Conservation (phyloP, 1,140 invertebrate species). For the Telenomus remus region DNA sequence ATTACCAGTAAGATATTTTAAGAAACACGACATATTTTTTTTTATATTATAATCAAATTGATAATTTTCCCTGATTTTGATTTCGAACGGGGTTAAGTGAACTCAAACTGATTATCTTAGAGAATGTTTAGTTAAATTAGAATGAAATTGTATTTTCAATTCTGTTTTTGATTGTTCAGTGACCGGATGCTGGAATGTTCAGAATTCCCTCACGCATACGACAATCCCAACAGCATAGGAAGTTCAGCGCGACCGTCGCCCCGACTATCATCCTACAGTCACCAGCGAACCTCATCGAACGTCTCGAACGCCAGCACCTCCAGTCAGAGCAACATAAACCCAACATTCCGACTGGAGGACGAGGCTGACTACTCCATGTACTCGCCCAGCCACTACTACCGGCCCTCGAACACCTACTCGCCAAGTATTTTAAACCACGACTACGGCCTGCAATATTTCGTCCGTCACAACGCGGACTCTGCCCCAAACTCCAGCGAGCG, state of each 20-base stretch:
- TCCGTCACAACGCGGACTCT: constrained; percentile 78
- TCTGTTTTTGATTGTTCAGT: too few species aligned
- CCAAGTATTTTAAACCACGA: constrained; percentile 64
- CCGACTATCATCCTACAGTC: constrained; percentile 74
- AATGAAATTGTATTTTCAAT: too few species aligned
- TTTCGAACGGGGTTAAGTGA: too few species aligned
- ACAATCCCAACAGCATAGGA: constrained; percentile 77
- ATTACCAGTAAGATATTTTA: constrained; percentile 72
- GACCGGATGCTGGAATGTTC: constrained; percentile 71
- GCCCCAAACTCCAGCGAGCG: too few species aligned
- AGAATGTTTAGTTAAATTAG: too few species aligned
- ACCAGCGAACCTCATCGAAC: constrained; percentile 83
- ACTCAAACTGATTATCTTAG: too few species aligned
- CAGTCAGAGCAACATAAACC: constrained; percentile 77
- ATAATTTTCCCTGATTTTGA: too few species aligned
- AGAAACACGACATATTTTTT: too few species aligned
- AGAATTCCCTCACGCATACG: constrained; percentile 77
- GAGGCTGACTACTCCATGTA: constrained; percentile 77
- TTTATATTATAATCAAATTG: too few species aligned
- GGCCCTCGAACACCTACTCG: constrained; percentile 44
- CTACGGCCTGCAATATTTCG: constrained; percentile 73
- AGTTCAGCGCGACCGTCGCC: constrained; percentile 74
- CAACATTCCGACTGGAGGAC: constrained; percentile 80
- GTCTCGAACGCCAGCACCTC: constrained; percentile 81
- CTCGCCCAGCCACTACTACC: constrained; percentile 61